Evolutionary conservation across 2,888 invertebrate species (phyloP), one percentile per base, ranked within the genome.

Genomic region (Zele albiditarsus): DNA sequence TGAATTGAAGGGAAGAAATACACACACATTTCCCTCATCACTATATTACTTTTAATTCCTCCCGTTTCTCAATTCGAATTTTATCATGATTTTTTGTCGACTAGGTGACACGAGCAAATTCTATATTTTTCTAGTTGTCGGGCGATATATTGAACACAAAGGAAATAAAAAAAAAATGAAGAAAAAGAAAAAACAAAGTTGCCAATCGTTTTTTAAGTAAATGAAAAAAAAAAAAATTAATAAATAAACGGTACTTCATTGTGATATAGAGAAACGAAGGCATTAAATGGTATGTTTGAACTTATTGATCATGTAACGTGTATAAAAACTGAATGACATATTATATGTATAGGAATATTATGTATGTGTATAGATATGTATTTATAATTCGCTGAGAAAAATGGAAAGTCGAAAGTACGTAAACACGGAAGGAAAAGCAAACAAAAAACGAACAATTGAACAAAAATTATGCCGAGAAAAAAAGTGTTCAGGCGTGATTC

Each of bases 71-170:
- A 38, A n/a, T 65, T 38, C 42, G 5, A 66, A 42, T 67, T 66
- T 16, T 10, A 49, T 33, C 46, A 28, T 74, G 57, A 38, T 73
- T 80, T 76, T 79, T 77, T 82, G 80, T 82, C 81, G 79, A 82
- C 78, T 79, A 83, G 81, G 72, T 74, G 63, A 67, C 60, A 69
- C 82, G 80, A 82, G 82, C 80, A 84, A 85, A 84, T 84, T 83
- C 80, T 83, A 82, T 85, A 85, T 85, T 85, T 85, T 85, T 85
- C 83, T 84, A 85, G 82, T 80, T 83, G 82, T 80, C 81, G 80
- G 81, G 79, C 80, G 81, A 80, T 80, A 79, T 79, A 79, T 79
- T 76, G 76, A 79, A 77, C 69, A 77, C 80, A 77, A 79, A 79
- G 76, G 20, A 73, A 62, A 66, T 38, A 38, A 38, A 12, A 38